These are phyloP conservation scores for Psettodes erumei DNA, from an alignment of 2,113 vertebrate species.

Conservation along the genomic window DNA sequence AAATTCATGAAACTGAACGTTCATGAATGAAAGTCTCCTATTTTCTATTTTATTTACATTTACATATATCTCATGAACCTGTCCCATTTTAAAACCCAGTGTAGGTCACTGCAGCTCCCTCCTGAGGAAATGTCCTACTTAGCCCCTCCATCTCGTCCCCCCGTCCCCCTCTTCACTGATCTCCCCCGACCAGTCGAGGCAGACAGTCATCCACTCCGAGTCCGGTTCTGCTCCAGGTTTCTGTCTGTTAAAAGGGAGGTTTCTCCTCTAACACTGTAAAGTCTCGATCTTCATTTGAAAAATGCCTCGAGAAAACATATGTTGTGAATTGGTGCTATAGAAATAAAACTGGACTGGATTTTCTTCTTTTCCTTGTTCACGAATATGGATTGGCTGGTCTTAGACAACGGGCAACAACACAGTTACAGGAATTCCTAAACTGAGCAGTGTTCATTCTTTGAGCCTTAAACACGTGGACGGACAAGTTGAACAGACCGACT, in stretches of 20 bases:
- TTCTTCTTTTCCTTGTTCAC: constrained; percentile 35
- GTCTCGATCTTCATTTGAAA: too few species aligned
- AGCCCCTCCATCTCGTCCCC: constrained; percentile 2
- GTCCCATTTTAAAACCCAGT: neutral
- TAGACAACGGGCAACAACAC: constrained; percentile 45
- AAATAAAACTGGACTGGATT: too few species aligned
- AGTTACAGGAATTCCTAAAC: constrained; percentile 56
- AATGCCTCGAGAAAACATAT: too few species aligned
- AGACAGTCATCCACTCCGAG: too few species aligned
- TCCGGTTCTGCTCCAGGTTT: too few species aligned
- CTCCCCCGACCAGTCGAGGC: too few species aligned
- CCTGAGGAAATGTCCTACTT: constrained; percentile 21
- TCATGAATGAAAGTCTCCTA: too few species aligned
- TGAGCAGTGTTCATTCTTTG: constrained; percentile 48
- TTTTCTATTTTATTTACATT: neutral
- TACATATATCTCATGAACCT: neutral
- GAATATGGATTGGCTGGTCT: constrained; percentile 43
- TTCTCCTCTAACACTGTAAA: too few species aligned
- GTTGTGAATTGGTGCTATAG: too few species aligned
- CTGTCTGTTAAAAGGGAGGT: too few species aligned
- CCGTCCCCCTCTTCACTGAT: neutral
- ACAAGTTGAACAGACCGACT: constrained; percentile 43
- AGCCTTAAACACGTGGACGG: constrained; percentile 42
- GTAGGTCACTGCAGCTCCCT: constrained; percentile 3
- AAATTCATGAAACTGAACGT: neutral